A percentile compares a stretch with the other conserved stretches of the same genome.
phyloP scores from a whole-genome alignment of 2,797 vertebrate genomes.

The Staurois parvus region DNA sequence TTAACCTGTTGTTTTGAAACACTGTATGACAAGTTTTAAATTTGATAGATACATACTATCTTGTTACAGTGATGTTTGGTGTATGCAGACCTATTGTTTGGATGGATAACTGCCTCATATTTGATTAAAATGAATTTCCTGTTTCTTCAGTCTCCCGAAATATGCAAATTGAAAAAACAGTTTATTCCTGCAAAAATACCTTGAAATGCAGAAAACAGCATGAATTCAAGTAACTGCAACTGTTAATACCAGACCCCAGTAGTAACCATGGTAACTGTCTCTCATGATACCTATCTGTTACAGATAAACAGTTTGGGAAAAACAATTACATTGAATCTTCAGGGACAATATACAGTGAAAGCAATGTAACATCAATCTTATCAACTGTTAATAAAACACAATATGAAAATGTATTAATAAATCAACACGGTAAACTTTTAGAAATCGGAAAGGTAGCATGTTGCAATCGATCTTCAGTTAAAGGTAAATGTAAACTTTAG shows the following conservation, averaged over 20 bases:
- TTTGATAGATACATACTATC: too few relatives aligned
- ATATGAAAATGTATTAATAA: neutral
- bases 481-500: neutral
- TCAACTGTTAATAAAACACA: neutral
- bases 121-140: too few relatives aligned
- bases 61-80: too few relatives aligned
- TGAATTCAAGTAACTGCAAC: neutral
- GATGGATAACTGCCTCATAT: too few relatives aligned
- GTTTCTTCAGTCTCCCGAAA: too few relatives aligned
- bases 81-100: too few relatives aligned
- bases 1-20: too few relatives aligned
- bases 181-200: neutral
- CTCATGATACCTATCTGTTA: constrained; percentile 6
- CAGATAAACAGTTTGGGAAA: constrained; percentile 9
- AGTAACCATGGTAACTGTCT: constrained; percentile 23
- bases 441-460: neutral
- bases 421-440: neutral
- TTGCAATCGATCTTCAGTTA: neutral
- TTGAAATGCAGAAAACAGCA: neutral
- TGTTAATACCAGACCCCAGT: neutral
- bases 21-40: too few relatives aligned
- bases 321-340: neutral
- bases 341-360: neutral
- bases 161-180: neutral
- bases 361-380: neutral